Percentiles rank a stretch among this genome's conserved stretches.
These are phyloP conservation scores for Synanthedon vespiformis DNA, from an alignment of 2,888 invertebrate genomes.

Conservation along the genomic window DNA sequence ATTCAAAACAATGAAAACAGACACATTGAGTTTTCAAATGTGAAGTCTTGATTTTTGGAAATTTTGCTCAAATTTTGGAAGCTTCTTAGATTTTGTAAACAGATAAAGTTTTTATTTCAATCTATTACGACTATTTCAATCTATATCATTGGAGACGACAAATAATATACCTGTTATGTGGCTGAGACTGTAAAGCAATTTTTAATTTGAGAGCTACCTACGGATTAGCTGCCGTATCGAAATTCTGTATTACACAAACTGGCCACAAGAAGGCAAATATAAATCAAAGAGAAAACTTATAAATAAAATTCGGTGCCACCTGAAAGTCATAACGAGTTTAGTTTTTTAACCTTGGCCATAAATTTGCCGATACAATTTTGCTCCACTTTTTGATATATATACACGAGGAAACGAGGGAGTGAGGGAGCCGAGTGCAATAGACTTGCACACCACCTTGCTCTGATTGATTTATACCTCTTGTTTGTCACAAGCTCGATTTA, in stretches of 20 bases:
- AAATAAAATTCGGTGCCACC: slow-evolving; percentile 48
- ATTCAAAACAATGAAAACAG: no score
- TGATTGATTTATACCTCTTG: slow-evolving; percentile 72
- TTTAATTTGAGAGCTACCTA: no score
- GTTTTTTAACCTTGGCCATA: slow-evolving; percentile 52
- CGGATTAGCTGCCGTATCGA: neutral
- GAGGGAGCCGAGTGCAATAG: slow-evolving; percentile 42
- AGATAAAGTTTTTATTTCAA: neutral
- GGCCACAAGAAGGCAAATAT: slow-evolving; percentile 10
- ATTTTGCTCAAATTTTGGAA: neutral
- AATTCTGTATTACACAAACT: neutral
- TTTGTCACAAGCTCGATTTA: slow-evolving; percentile 69
- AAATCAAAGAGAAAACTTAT: slow-evolving; percentile 46
- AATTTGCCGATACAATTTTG: slow-evolving; percentile 65
- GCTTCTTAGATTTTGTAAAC: neutral
- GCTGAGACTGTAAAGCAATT: no score
- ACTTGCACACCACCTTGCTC: slow-evolving; percentile 61
- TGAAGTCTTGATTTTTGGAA: neutral
- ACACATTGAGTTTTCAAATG: neutral
- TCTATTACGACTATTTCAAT: no score
- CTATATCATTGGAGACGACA: no score
- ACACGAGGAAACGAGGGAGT: slow-evolving; percentile 4
- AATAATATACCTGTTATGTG: no score
- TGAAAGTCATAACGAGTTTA: slow-evolving; percentile 62
- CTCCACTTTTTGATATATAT: slow-evolving; percentile 34